These are phyloP conservation scores for Lamellibrachia luymesi DNA, from an alignment of 1,140 invertebrate species.

Conservation along the genomic window DNA sequence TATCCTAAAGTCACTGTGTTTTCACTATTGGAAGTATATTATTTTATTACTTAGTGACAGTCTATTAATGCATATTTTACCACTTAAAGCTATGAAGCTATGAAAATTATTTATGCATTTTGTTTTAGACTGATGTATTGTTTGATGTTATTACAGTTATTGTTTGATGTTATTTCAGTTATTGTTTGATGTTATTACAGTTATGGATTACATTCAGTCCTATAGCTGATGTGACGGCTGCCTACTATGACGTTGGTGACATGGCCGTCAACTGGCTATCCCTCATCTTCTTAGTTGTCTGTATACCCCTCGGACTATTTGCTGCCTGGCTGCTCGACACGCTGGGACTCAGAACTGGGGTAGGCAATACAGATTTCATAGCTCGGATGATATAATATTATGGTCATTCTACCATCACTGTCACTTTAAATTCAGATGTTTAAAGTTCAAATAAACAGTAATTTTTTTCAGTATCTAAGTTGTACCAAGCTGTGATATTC, in stretches of 20 bases:
- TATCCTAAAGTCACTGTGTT: no score
- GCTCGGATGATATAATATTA: neutral
- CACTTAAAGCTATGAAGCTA: no score
- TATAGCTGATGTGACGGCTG: conserved; percentile 55
- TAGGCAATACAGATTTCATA: conserved; percentile 38
- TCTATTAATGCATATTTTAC: no score
- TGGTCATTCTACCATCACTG: neutral
- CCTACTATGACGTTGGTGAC: conserved; percentile 50
- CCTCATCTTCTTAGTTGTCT: conserved; percentile 56
- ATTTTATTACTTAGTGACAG: no score
- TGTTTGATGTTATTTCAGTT: neutral
- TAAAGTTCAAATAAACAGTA: no score
- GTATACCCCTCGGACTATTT: conserved; percentile 57
- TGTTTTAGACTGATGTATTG: neutral
- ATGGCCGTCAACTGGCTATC: conserved; percentile 56
- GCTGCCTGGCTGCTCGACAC: conserved; percentile 59
- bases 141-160: neutral
- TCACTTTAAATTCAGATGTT: neutral
- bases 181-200: conserved; percentile 40
- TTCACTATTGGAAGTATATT: no score
- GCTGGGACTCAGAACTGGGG: conserved; percentile 55
- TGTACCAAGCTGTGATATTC: no score
- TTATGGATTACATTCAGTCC: conserved; percentile 60
- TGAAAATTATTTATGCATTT: neutral
- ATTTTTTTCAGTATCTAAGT: no score